Evolutionary conservation across 35 echinoderm and acorn worm species (phyloP), one percentile per base, ranked within the genome.

Genomic region (Antedon bifida): DNA sequence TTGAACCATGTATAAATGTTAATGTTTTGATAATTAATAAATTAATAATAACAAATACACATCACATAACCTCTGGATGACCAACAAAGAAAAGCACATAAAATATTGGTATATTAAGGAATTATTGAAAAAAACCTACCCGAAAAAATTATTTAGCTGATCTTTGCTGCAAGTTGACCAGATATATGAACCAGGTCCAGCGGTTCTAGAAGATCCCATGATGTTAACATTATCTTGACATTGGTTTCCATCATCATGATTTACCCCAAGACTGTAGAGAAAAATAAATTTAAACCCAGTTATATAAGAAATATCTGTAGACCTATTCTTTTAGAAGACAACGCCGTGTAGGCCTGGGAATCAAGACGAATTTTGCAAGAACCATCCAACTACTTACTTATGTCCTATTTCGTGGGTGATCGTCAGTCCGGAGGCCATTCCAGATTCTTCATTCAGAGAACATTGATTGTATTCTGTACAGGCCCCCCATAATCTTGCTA

Each of bases 361-460:
- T 64, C 82, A 56, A 17, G 29, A 0, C 31, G 38, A 14, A 42
- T 42, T 42, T 42, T 42, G n/a, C n/a, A n/a, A n/a, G n/a, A n/a
- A n/a, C n/a, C n/a, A 29, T 74, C 2, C 30, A 26, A 17, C 3
- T 23, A 81, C 85, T 81, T 79, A 87, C 85, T 38, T 87, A 33
- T 87, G 85, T 81, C 85, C 85, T 2, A 87, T 36, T 36, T 87
- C 85, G 35, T 87, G 85, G 3, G 85, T 78, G 0, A 80, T 64
- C 23, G 80, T 73, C n/a, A 51, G 10, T n/a, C 85, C 77, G 11
- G 85, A 64, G 10, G 36, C 36, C 30, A 87, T 35, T 31, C 85
- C 85, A 0, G 36, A 30, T 36, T 87, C 85, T 79, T 87, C 39
- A 30, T 56, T 64, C 38, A 80, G 1, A 29, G 30, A 39, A 35